phyloP scores from a whole-genome alignment of 2,113 vertebrate genomes.

The Solea solea region DNA sequence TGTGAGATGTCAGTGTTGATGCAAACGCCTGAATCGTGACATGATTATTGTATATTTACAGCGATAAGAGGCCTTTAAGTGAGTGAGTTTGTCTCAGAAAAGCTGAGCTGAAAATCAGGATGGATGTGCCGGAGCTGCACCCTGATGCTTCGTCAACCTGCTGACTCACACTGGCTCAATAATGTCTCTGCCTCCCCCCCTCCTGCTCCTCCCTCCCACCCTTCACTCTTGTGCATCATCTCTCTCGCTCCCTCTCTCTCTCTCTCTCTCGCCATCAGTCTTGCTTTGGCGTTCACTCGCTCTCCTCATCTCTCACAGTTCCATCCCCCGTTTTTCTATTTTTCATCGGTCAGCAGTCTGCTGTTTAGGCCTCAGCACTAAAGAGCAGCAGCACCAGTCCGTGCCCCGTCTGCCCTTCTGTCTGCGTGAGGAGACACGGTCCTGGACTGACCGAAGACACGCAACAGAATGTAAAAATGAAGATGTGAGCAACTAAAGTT shows the following conservation, averaged over 20 bases:
- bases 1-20: too few species aligned
- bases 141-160: constrained; percentile 74
- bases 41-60: too few species aligned
- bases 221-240: constrained; percentile 39
- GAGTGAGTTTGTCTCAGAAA: background rate
- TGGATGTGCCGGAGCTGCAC: constrained; percentile 58
- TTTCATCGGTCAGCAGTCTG: constrained; percentile 73
- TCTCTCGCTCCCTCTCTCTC: constrained; percentile 16
- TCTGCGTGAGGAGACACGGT: constrained; percentile 30
- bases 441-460: constrained; percentile 30
- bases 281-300: constrained; percentile 52
- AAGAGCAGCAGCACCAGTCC: constrained; percentile 46
- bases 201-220: constrained; percentile 38
- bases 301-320: constrained; percentile 38
- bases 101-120: constrained; percentile 10
- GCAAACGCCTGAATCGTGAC: too few species aligned
- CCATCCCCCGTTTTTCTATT: constrained; percentile 61
- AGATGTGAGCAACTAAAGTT: background rate
- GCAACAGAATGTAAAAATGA: background rate
- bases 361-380: constrained; percentile 41
- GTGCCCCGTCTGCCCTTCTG: constrained; percentile 7
- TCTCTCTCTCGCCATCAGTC: constrained; percentile 45
- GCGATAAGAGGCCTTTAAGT: background rate
- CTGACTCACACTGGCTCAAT: constrained; percentile 83
- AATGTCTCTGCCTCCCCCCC: constrained; percentile 56